A percentile compares a stretch with the other conserved stretches of the same genome.
phyloP scores from a whole-genome alignment of 2,113 vertebrate genomes.

The Callopanchax toddi region DNA sequence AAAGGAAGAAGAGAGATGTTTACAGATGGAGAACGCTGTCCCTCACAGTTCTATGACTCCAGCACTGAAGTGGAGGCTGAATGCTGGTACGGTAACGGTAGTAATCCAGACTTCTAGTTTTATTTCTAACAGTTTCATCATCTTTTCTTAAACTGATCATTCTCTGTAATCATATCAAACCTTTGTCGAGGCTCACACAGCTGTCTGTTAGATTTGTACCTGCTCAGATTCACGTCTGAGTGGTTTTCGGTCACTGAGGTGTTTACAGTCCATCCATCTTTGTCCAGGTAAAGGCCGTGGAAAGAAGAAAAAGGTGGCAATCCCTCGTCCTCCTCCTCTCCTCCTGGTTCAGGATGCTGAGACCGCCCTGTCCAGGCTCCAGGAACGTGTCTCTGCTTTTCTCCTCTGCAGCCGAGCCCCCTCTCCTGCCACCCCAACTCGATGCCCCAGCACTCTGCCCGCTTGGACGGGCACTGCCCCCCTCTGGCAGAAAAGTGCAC shows the following conservation, averaged over 20 bases:
- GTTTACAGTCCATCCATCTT: background rate
- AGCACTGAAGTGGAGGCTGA: constrained; percentile 66
- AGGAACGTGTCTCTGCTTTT: constrained; percentile 84
- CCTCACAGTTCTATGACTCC: constrained; percentile 28
- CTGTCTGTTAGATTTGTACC: no score
- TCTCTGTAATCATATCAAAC: no score
- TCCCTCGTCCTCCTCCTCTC: constrained; percentile 69
- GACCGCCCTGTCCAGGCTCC: constrained; percentile 72
- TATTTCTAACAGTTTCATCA: no score
- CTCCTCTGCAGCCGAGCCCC: constrained; percentile 76
- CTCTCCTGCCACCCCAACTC: constrained; percentile 79
- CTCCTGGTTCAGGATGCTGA: constrained; percentile 85
- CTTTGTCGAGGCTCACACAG: no score
- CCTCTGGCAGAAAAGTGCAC: constrained; percentile 87
- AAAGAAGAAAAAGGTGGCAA: constrained; percentile 74
- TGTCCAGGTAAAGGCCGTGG: constrained; percentile 79
- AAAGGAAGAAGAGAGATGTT: constrained; percentile 29
- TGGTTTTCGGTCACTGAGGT: background rate
- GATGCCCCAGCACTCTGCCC: constrained; percentile 79
- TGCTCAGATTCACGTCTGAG: no score
- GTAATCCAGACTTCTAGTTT: no score
- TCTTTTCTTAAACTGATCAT: no score
- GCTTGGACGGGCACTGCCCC: constrained; percentile 59
- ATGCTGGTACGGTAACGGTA: constrained; percentile 72
- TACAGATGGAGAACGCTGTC: constrained; percentile 17